Evolutionary conservation across 2,888 invertebrate genomes (phyloP).

Genomic region (Orchestes rusci): DNA sequence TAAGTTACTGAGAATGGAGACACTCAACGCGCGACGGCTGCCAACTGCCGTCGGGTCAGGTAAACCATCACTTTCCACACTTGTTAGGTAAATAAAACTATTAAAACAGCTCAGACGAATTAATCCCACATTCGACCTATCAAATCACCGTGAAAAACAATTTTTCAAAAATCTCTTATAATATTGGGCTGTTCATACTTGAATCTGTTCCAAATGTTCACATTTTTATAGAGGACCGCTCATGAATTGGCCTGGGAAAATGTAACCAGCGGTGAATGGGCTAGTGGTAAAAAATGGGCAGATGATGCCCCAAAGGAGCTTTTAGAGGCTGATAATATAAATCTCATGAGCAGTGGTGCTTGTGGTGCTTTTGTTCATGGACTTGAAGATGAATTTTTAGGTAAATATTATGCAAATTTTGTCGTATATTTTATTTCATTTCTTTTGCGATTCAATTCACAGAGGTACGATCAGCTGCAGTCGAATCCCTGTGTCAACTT

Average conservation of each 20-base stretch:
- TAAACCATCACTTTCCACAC: too few relatives aligned
- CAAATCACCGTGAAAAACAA: too few relatives aligned
- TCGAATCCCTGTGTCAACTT: constrained; percentile 86
- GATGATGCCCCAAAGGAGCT: constrained; percentile 75
- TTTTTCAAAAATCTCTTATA: constrained; percentile 6
- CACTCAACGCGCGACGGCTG: too few relatives aligned
- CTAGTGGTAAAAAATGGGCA: constrained; percentile 82
- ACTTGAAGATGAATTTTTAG: constrained; percentile 93
- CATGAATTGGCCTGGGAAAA: constrained; percentile 81
- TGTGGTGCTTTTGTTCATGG: constrained; percentile 98
- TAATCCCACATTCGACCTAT: too few relatives aligned
- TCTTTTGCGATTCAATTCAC: constrained; percentile 19
- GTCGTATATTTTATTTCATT: constrained; percentile 3
- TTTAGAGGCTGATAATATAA: constrained; percentile 66
- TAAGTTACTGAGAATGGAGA: too few relatives aligned
- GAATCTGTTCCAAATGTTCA: neutral
- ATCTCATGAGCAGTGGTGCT: constrained; percentile 84
- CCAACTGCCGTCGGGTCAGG: too few relatives aligned
- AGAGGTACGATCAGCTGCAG: constrained; percentile 92
- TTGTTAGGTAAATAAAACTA: too few relatives aligned
- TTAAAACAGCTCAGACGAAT: too few relatives aligned
- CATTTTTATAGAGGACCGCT: constrained; percentile 60
- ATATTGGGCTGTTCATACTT: too few relatives aligned
- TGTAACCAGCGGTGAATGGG: constrained; percentile 83
- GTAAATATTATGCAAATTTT: too few relatives aligned